Evolutionary conservation across 2,888 invertebrate species (phyloP), one percentile per base, ranked within the genome.

Genomic region (Chymomyza procnemis): DNA sequence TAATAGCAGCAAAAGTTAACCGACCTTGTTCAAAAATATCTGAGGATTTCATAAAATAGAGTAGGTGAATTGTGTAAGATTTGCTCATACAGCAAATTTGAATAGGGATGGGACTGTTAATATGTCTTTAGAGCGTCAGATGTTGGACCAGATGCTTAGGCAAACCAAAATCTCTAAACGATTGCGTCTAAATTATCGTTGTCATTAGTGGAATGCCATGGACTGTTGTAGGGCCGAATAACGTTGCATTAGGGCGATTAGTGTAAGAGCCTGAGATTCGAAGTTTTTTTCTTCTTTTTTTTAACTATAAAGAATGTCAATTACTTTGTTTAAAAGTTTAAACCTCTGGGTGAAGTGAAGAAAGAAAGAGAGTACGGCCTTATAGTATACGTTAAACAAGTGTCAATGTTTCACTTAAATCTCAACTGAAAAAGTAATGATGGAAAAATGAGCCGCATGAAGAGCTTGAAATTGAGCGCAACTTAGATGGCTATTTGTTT

Each of bases 381-480:
- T n/a, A n/a, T n/a, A n/a, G n/a, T 56, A 21, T 34, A 68, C 63
- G 64, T 67, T 65, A 72, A 75, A 73, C 66, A 77, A 80, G 79
- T 81, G 80, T 78, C 79, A 81, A 87, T 81, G 75, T 79, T 80
- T 80, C 77, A 73, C 78, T 71, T 74, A 76, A 77, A 76, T 76
- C 77, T 73, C 77, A 50, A 61, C 74, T 58, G 50, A 67, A 63
- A 62, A 34, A 22, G 12, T 21, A 55, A 55, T 26, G 55, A 55
- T 54, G 61, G 67, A 58, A 64, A 57, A 64, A 62, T 64, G 65
- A 75, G 66, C 62, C 64, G 66, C 68, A 67, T 67, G 73, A 41
- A 64, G 73, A 57, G 67, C 60, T 73, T 67, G 58, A 73, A 71
- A 73, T 61, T 70, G 63, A 71, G 73, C 67, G 60, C 74, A 74